Conservation (phyloP, 2,113 vertebrate genomes). For the Probosciger aterrimus region DNA sequence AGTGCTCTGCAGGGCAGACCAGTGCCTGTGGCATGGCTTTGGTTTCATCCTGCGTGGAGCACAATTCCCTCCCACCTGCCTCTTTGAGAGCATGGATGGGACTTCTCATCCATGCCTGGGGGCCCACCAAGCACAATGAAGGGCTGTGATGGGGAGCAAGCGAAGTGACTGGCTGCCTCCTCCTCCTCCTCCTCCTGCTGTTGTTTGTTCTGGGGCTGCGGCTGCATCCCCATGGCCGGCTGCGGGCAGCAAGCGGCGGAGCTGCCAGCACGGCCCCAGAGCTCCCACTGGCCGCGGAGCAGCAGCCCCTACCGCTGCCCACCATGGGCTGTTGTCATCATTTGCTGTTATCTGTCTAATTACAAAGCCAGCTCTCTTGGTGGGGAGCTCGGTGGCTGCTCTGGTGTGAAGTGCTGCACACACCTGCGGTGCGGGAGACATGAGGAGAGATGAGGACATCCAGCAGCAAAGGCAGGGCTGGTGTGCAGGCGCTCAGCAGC, state of each 20-base stretch:
- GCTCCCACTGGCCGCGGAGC: not conserved
- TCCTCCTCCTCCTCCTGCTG: not conserved
- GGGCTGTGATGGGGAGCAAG: not conserved
- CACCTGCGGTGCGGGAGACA: not conserved
- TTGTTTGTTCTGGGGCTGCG: not conserved
- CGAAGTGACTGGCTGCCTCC: not conserved
- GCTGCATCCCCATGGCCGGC: accelerated
- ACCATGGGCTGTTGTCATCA: not conserved
- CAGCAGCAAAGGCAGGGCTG: not conserved
- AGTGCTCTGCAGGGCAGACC: accelerated
- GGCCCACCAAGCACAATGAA: not conserved
- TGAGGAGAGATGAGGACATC: not conserved
- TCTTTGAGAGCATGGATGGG: accelerated
- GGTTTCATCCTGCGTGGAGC: not conserved
- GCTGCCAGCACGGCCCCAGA: not conserved
- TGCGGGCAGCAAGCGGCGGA: accelerated
- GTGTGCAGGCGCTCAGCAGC: not conserved
- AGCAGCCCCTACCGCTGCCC: not conserved
- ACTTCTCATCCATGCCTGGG: accelerated
- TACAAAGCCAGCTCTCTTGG: not conserved
- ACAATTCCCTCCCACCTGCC: accelerated
- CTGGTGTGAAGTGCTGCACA: not conserved
- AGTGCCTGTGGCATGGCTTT: accelerated
- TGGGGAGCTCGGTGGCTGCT: not conserved
- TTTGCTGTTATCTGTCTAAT: slow-evolving; percentile 1